phyloP scores from a whole-genome alignment of 2,888 invertebrate genomes.

The Rhamnusium bicolor region DNA sequence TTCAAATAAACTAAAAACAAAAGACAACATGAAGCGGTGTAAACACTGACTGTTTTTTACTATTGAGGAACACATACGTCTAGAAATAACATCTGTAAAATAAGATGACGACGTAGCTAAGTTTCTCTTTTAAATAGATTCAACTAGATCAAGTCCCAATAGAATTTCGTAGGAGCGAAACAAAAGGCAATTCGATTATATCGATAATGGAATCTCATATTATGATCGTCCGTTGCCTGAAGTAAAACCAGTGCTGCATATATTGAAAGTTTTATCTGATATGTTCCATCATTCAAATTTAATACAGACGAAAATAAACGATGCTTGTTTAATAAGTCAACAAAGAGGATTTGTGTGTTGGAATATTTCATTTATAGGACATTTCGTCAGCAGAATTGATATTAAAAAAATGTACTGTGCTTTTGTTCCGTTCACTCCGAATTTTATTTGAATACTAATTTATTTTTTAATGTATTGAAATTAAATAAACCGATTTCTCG shows the following conservation, averaged over 20 bases:
- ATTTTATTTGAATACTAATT: too few relatives aligned
- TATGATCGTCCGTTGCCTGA: conserved; percentile 21
- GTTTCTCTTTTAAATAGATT: background rate
- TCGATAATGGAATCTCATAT: conserved; percentile 42
- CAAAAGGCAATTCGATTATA: conserved; percentile 34
- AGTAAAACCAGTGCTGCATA: background rate
- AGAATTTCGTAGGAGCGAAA: conserved; percentile 9
- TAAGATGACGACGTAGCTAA: background rate
- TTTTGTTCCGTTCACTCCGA: too few relatives aligned
- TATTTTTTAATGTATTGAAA: too few relatives aligned
- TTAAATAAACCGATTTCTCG: too few relatives aligned
- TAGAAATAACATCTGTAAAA: conserved; percentile 4
- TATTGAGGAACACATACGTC: background rate
- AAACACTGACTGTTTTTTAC: background rate
- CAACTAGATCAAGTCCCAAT: conserved; percentile 14
- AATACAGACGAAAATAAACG: background rate
- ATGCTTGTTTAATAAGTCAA: background rate
- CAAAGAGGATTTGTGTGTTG: background rate
- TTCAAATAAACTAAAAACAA: conserved; percentile 10
- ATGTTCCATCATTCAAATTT: background rate
- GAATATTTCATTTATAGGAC: background rate
- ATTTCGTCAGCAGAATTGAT: background rate
- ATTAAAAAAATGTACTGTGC: too few relatives aligned
- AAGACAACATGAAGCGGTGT: conserved; percentile 10
- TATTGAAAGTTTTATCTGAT: background rate